Evolutionary conservation across 2,797 vertebrate genomes (phyloP), one percentile per base, ranked within the genome.

Genomic region (Gallinago solitaria): DNA sequence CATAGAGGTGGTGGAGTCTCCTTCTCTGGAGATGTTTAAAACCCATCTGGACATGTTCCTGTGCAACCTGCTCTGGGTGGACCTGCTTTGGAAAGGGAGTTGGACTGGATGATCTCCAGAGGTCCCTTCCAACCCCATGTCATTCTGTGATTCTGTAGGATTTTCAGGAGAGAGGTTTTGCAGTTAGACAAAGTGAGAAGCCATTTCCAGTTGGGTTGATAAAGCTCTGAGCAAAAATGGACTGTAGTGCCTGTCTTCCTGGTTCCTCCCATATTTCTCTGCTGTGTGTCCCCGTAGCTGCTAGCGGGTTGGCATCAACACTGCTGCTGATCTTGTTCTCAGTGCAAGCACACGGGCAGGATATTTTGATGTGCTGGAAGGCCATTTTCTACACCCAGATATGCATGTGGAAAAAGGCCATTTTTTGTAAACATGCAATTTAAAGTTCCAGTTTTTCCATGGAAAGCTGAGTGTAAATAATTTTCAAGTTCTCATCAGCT

Each of bases 401-500:
- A 8, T 39, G 7, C 20, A 17, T 16, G 12, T 51, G 65, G 33
- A 43, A 32, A 54, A 70, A 27, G 3, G 5, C 19, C 4, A 19
- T 69, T 89, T 95, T 87, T 19, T 85, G n/a, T 51, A 74, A 91
- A 35, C 15, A 24, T 15, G 3, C 5, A 5, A n/a, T 39, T 54
- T 90, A 47, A 85, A 64, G 4, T 61, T 35, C 16, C 14, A 7
- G 0, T 39, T 93, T 76, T 89, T 20, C 12, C 0, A 0, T 61
- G 18, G 45, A 78, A 86, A 83, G 47, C 11, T 23, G 23, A 81
- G 17, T 43, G 50, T 20, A 84, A 84, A 76, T 50, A 48, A 82
- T 84, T 73, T 61, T 69, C 54, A 33, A 25, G 21, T 69, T 59
- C 67, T 87, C 13, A 1, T 7, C n/a, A 43, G 18, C 13, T 84